Percentiles rank a stretch among this genome's conserved stretches.
Conservation (phyloP, 2,888 invertebrate species). For the Leptinotarsa tumamoca region DNA sequence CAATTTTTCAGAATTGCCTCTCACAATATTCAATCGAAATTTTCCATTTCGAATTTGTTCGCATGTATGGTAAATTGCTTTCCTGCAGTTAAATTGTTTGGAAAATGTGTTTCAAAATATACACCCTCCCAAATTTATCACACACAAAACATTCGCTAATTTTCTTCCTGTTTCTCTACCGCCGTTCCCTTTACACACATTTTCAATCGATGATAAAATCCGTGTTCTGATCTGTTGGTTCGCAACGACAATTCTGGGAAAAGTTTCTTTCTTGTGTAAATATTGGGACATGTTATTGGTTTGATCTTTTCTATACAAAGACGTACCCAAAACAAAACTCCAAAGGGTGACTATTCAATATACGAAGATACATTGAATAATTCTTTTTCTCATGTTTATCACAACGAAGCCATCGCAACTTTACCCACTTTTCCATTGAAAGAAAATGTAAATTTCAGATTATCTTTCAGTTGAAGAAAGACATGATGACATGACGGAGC, state of each 20-base stretch:
- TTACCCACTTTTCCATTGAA: too few relatives aligned
- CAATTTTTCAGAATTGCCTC: neutral
- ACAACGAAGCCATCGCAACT: too few relatives aligned
- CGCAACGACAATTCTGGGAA: neutral
- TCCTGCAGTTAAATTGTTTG: neutral
- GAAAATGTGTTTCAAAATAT: conserved; percentile 5
- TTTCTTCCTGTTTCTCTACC: neutral
- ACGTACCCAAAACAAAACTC: neutral
- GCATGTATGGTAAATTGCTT: neutral
- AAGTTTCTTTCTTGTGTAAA: neutral
- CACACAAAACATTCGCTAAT: neutral
- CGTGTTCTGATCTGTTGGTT: neutral
- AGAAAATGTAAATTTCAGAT: too few relatives aligned
- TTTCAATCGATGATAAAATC: neutral
- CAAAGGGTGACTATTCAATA: too few relatives aligned
- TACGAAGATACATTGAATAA: too few relatives aligned
- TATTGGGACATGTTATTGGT: neutral
- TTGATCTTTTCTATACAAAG: neutral
- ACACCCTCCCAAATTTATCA: conserved; percentile 1
- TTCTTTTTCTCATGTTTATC: too few relatives aligned
- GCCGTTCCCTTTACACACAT: neutral
- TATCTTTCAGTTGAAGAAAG: too few relatives aligned
- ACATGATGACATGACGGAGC: too few relatives aligned
- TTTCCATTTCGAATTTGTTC: neutral
- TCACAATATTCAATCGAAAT: neutral